phyloP scores from a whole-genome alignment of 1,140 invertebrate genomes.

The Neotoxoptera formosana region DNA sequence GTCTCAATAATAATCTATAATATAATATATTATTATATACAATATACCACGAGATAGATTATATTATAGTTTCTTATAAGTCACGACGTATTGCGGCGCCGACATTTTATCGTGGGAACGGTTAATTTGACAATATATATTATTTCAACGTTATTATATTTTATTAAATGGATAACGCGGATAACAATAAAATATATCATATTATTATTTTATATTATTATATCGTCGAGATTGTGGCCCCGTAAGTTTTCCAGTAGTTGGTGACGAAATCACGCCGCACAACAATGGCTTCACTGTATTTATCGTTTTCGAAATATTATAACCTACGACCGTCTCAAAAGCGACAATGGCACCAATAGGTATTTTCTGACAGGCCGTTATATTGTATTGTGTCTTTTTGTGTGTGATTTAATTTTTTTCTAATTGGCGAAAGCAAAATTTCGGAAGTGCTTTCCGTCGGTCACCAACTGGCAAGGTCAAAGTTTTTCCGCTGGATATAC shows the following conservation, averaged over 20 bases:
- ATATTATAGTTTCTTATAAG: neutral
- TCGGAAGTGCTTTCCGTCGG: neutral
- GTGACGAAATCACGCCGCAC: neutral
- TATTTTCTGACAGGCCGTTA: neutral
- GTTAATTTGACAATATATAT: neutral
- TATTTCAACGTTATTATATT: neutral
- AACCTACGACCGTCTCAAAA: neutral
- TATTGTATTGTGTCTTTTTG: neutral
- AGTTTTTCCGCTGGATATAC: neutral
- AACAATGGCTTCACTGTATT: neutral
- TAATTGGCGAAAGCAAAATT: conserved; percentile 27
- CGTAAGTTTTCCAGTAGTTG: neutral
- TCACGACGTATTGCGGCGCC: neutral
- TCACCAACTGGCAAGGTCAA: neutral
- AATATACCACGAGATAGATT: neutral
- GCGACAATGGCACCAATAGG: neutral
- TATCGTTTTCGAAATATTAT: conserved; percentile 1
- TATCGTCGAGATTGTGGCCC: neutral
- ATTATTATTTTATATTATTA: neutral
- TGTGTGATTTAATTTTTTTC: neutral
- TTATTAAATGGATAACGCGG: neutral
- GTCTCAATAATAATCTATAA: neutral
- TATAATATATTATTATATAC: neutral
- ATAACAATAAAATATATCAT: neutral
- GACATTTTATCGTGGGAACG: neutral